These are phyloP conservation scores for Yasuhikotakia modesta DNA, from an alignment of 2,797 vertebrate genomes.

Conservation along the genomic window DNA sequence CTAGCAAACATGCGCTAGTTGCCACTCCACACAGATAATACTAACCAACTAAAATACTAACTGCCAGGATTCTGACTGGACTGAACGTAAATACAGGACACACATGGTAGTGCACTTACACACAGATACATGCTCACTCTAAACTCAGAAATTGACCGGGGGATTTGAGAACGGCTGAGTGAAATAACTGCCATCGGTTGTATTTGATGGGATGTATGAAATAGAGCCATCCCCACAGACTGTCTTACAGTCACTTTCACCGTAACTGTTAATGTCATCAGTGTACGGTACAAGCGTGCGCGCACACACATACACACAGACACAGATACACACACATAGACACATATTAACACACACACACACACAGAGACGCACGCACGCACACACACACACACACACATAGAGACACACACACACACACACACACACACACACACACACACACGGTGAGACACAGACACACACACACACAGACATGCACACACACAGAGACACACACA, in stretches of 20 bases:
- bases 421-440: too few relatives aligned
- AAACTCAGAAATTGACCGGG: constrained; percentile 21
- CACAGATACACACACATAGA: constrained; percentile 23
- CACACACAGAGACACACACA: too few relatives aligned
- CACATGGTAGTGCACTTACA: constrained; percentile 27
- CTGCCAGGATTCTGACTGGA: constrained; percentile 24
- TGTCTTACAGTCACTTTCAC: not conserved
- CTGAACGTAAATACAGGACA: constrained; percentile 29
- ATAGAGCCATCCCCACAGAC: constrained; percentile 10
- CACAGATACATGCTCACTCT: constrained; percentile 22
- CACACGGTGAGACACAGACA: too few relatives aligned
- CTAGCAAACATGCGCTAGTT: too few relatives aligned
- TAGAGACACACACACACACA: too few relatives aligned
- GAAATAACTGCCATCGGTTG: constrained; percentile 4
- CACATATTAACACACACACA: too few relatives aligned
- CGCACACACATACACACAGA: constrained; percentile 5
- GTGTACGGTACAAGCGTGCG: not conserved
- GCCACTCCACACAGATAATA: too few relatives aligned
- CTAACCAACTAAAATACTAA: constrained; percentile 7
- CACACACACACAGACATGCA: too few relatives aligned
- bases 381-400: too few relatives aligned
- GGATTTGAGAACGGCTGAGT: constrained; percentile 32
- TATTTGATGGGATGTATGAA: constrained; percentile 28
- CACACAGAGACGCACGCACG: too few relatives aligned
- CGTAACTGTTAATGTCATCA: constrained; percentile 27